Base-by-base conservation (phyloP, 1,140 invertebrate genomes). In the Dryas iulia region DNA sequence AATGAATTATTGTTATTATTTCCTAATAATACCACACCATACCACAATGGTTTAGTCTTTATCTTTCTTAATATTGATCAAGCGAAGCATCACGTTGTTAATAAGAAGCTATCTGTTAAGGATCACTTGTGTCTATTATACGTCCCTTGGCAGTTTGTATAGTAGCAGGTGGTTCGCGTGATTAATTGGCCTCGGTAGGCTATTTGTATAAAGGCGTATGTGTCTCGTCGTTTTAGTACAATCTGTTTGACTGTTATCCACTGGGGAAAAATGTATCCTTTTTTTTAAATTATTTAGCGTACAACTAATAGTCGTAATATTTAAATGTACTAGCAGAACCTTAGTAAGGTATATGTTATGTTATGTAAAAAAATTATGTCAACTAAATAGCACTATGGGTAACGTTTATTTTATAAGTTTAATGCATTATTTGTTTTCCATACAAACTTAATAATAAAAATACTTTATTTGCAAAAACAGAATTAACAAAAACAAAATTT, bases 161-260 rank as follows among this genome's bases (percentile, higher is more conserved):
- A 78, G 77, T 77, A 77, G 74, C 82, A 87, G 85, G 83, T 87
- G 85, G 76, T 68, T 54, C 68, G 35, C 28, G 70, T 86, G 83
- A 87, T 87, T 84, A 83, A 87, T 87, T 79, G 79, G 73, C 70
- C 73, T 70, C 66, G 33, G 64, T 72, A 68, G 69, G 33, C 61
- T 54, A 56, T 64, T 65, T 65, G 57, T 65, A 47, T 33, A 62
- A 59, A 64, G 56, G 56, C 33, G 66, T 69, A 57, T 53, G 28
- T 47, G 25, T 62, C n/a, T 39, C n/a, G 26, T 54, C 31, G 33
- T 58, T 54, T 58, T 56, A 66, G 26, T 21, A 25, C 31, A 33
- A 47, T 54, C 39, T 12, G 30, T 61, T 69, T 57, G 31, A 30
- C 53, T 26, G 59, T 62, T 26, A 62, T 69, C 11, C 58, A 10